Evolutionary conservation across 2,888 invertebrate species (phyloP).

Genomic region (Drosophila anomelani): DNA sequence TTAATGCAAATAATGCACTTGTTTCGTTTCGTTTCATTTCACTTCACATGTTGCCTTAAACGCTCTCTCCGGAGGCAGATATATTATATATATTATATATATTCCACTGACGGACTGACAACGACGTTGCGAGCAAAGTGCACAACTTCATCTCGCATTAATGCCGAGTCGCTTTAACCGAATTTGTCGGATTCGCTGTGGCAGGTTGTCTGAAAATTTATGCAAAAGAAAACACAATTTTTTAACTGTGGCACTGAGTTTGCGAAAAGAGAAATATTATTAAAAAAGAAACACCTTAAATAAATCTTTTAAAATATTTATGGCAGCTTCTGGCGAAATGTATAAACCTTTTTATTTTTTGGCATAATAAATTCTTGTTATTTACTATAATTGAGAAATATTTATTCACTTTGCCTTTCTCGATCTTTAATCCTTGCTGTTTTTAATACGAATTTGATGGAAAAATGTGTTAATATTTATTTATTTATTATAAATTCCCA

Average conservation of each 20-base stretch:
- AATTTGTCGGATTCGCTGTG: slow-evolving; percentile 22
- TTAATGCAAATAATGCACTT: slow-evolving; percentile 81
- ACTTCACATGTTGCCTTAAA: slow-evolving; percentile 69
- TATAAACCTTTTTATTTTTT: background rate
- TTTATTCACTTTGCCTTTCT: too few species aligned
- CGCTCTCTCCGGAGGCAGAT: slow-evolving; percentile 22
- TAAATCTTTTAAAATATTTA: slow-evolving; percentile 2
- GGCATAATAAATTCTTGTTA: background rate
- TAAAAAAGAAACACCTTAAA: background rate
- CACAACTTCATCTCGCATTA: slow-evolving; percentile 75
- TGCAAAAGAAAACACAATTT: slow-evolving; percentile 28
- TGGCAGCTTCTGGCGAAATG: background rate
- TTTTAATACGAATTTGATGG: background rate
- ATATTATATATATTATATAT: background rate
- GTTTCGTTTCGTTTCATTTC: slow-evolving; percentile 79
- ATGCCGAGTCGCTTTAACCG: slow-evolving; percentile 52
- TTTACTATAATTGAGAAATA: background rate
- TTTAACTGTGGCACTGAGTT: background rate
- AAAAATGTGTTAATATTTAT: too few species aligned
- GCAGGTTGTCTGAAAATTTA: slow-evolving; percentile 24
- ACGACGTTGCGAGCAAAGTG: slow-evolving; percentile 48
- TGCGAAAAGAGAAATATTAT: slow-evolving; percentile 2
- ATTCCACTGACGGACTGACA: slow-evolving; percentile 9
- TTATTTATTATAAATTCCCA: too few species aligned
- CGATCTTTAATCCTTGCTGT: background rate